phyloP scores from a whole-genome alignment of 1,140 invertebrate genomes.

The Dysdera silvatica region DNA sequence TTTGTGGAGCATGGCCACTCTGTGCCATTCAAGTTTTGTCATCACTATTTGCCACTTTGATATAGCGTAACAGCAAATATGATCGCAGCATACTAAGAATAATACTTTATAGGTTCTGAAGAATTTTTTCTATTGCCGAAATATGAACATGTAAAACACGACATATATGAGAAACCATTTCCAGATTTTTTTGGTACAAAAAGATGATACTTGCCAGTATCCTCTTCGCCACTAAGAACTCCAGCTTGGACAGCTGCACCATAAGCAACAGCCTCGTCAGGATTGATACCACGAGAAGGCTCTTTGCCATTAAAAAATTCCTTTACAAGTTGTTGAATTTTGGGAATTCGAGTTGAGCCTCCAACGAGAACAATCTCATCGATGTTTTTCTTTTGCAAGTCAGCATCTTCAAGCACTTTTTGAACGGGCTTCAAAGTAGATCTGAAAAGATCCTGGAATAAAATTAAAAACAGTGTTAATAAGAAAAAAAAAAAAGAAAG shows the following conservation, averaged over 20 bases:
- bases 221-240: conserved; percentile 53
- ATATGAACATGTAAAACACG: too few relatives aligned
- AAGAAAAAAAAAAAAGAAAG: neutral
- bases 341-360: conserved; percentile 98
- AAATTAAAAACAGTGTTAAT: conserved; percentile 25
- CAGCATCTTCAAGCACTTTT: conserved; percentile 94
- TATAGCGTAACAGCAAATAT: too few relatives aligned
- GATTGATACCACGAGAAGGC: conserved; percentile 95
- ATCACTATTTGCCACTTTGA: too few relatives aligned
- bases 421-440: conserved; percentile 98
- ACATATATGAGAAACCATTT: too few relatives aligned
- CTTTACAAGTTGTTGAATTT: conserved; percentile 96
- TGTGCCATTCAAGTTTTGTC: too few relatives aligned
- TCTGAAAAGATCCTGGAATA: conserved; percentile 77
- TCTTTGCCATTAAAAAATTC: conserved; percentile 98
- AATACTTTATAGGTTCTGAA: too few relatives aligned
- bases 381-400: conserved; percentile 97
- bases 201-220: conserved; percentile 37
- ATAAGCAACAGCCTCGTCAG: conserved; percentile 96
- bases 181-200: too few relatives aligned
- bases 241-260: conserved; percentile 98
- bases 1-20: too few relatives aligned
- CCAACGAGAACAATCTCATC: conserved; percentile 99
- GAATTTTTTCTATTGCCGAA: too few relatives aligned
- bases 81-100: too few relatives aligned